A percentile compares a stretch with the other conserved stretches of the same genome.
Evolutionary conservation across 1,140 invertebrate species (phyloP).

Genomic region (Nylanderia fulva): DNA sequence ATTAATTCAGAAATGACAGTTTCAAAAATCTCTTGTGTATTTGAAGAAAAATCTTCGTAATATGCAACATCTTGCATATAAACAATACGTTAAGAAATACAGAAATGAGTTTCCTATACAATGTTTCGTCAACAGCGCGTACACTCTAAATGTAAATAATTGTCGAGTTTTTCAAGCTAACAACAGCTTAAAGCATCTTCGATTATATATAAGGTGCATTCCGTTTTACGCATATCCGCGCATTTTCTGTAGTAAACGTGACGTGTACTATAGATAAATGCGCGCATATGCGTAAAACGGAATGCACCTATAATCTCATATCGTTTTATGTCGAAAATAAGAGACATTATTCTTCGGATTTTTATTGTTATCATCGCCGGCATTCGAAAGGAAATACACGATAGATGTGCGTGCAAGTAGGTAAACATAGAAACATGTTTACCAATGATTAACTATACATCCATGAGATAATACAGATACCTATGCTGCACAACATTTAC

Average conservation of each 20-base stretch:
- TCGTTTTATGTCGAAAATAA: constrained; percentile 50
- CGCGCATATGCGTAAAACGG: too few species aligned
- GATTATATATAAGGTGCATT: too few species aligned
- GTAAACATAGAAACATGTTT: constrained; percentile 60
- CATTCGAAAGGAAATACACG: not conserved
- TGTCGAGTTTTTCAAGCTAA: constrained; percentile 11
- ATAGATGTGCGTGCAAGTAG: constrained; percentile 35
- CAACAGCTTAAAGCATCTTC: not conserved
- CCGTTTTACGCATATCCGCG: too few species aligned
- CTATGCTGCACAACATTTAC: not conserved
- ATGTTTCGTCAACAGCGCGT: constrained; percentile 23
- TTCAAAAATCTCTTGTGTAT: not conserved
- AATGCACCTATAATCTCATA: constrained; percentile 47
- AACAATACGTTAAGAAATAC: constrained; percentile 23
- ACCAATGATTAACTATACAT: constrained; percentile 30
- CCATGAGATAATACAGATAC: constrained; percentile 23
- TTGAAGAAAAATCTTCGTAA: not conserved
- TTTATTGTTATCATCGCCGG: constrained; percentile 42
- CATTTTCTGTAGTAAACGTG: too few species aligned
- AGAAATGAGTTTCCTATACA: not conserved
- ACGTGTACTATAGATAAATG: too few species aligned
- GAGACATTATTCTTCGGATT: constrained; percentile 13
- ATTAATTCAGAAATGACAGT: not conserved
- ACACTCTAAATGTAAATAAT: constrained; percentile 52
- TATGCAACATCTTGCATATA: constrained; percentile 7